phyloP scores from a whole-genome alignment of 2,797 vertebrate genomes.

The Trachops cirrhosus region DNA sequence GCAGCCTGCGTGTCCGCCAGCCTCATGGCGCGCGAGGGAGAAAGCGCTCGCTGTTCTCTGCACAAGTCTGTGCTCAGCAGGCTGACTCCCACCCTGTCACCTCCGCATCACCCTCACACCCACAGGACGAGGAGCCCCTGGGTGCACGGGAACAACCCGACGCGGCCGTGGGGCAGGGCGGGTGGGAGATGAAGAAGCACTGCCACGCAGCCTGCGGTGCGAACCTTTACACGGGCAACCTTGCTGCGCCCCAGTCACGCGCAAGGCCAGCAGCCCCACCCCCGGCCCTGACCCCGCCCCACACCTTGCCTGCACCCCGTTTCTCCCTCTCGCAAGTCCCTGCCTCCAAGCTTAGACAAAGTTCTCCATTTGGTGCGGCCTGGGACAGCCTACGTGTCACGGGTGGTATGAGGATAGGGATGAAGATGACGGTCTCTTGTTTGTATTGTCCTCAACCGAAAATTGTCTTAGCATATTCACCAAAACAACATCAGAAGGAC shows the following conservation, averaged over 20 bases:
- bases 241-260: background rate
- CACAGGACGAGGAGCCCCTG: rapidly evolving
- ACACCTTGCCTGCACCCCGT: background rate
- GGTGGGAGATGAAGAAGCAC: no score
- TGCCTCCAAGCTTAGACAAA: background rate
- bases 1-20: rapidly evolving
- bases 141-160: rapidly evolving
- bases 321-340: background rate
- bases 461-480: background rate
- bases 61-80: background rate
- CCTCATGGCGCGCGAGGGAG: rapidly evolving
- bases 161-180: background rate
- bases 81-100: background rate
- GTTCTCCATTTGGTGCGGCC: background rate
- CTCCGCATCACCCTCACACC: background rate
- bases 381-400: background rate
- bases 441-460: background rate
- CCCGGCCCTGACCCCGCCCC: background rate
- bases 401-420: background rate
- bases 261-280: rapidly evolving
- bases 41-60: background rate
- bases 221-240: background rate
- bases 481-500: background rate
- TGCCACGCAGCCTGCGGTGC: background rate
- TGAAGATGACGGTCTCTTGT: background rate